Percentiles rank a stretch among this genome's conserved stretches.
phyloP scores from a whole-genome alignment of 2,888 invertebrate species.

The Eupsilia transversa region DNA sequence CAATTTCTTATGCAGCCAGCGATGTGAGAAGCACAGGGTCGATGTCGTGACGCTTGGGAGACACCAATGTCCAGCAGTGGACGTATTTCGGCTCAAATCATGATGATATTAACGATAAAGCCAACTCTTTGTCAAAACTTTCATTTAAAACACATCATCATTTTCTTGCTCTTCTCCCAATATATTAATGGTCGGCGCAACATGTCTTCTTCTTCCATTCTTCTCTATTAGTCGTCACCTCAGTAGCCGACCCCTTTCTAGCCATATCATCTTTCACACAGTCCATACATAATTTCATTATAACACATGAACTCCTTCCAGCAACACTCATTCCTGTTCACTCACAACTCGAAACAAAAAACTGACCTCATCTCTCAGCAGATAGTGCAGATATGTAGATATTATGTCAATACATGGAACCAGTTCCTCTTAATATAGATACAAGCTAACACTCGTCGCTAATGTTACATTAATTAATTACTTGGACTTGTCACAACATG shows the following conservation, averaged over 20 bases:
- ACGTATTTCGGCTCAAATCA: not conserved
- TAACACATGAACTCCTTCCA: not conserved
- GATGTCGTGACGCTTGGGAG: too few species aligned
- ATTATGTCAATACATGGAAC: conserved; percentile 27
- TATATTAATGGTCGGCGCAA: accelerated
- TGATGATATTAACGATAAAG: not conserved
- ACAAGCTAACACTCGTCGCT: conserved; percentile 14
- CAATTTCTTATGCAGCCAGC: too few species aligned
- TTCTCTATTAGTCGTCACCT: too few species aligned
- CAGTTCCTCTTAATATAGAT: conserved; percentile 4
- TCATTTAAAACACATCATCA: not conserved
- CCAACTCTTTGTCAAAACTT: not conserved
- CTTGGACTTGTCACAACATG: conserved; percentile 39
- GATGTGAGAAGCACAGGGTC: too few species aligned
- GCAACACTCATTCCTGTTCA: not conserved
- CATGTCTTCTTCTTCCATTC: not conserved
- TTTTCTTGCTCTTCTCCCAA: too few species aligned
- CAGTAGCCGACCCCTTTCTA: too few species aligned
- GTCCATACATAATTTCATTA: not conserved
- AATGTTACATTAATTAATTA: conserved; percentile 41
- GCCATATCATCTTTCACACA: not conserved
- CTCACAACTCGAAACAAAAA: not conserved
- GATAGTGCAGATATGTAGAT: conserved; percentile 13
- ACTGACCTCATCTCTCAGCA: not conserved
- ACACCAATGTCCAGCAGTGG: too few species aligned